These are phyloP conservation scores for Eueides isabella DNA, from an alignment of 1,140 invertebrate genomes.

Conservation along the genomic window DNA sequence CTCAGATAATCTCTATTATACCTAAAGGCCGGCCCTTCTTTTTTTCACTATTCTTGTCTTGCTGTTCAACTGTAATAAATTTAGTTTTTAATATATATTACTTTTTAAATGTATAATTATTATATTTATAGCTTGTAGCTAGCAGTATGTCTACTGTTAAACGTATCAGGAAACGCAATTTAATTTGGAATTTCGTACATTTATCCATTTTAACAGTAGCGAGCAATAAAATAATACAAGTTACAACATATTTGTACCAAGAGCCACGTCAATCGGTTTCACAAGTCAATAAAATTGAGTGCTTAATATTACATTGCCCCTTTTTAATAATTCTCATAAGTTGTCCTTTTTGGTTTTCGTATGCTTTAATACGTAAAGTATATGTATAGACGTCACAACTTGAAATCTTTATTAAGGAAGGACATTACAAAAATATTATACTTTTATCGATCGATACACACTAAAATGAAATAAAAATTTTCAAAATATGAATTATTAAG, in stretches of 20 bases:
- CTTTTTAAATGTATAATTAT: no score
- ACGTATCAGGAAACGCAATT: not conserved
- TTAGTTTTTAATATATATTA: no score
- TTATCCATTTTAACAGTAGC: constrained; percentile 1
- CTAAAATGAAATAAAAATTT: no score
- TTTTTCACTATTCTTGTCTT: no score
- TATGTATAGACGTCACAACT: not conserved
- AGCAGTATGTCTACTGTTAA: no score
- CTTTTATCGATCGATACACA: not conserved
- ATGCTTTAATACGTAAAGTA: not conserved
- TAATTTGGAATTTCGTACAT: not conserved
- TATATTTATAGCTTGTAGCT: no score
- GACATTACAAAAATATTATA: not conserved
- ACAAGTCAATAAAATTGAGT: constrained; percentile 8
- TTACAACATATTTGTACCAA: constrained; percentile 9
- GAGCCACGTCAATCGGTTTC: constrained; percentile 10
- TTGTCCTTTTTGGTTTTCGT: not conserved
- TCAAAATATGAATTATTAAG: no score
- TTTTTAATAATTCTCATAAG: not conserved
- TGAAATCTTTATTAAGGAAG: not conserved
- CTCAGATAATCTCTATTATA: no score
- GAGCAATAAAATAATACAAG: not conserved
- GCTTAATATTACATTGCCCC: not conserved
- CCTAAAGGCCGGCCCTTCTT: no score
- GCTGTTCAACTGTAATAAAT: no score